Evolutionary conservation across 2,888 invertebrate species (phyloP).

Genomic region (Ormyrus thymus): DNA sequence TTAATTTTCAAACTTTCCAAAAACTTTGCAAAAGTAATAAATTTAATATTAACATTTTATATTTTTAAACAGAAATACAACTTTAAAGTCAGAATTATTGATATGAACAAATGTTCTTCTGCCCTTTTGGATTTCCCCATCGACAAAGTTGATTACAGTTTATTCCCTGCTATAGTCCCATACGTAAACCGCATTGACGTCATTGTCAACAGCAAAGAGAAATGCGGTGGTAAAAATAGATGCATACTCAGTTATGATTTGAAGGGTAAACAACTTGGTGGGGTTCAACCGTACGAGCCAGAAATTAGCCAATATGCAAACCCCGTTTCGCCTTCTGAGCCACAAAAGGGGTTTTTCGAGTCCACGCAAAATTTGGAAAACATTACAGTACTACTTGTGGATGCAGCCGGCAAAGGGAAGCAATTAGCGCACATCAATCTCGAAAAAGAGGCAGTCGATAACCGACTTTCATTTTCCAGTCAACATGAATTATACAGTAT

Average conservation of each 20-base stretch:
- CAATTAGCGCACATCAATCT: not conserved
- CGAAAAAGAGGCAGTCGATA: not conserved
- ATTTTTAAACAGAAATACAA: slow-evolving; percentile 7
- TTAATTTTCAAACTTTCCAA: no score
- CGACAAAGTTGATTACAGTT: slow-evolving; percentile 23
- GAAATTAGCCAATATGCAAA: slow-evolving; percentile 14
- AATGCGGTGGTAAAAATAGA: not conserved
- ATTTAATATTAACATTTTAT: no score
- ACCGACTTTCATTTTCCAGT: slow-evolving; percentile 19
- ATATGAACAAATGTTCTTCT: slow-evolving; percentile 20
- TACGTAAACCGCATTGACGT: slow-evolving; percentile 20
- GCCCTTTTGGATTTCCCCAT: slow-evolving; percentile 6
- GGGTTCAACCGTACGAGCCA: slow-evolving; percentile 8
- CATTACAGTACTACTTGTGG: slow-evolving; percentile 10
- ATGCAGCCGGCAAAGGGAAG: slow-evolving; percentile 24
- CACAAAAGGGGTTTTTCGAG: slow-evolving; percentile 35
- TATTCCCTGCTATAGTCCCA: slow-evolving; percentile 24
- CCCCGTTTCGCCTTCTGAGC: slow-evolving; percentile 11
- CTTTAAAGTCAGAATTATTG: slow-evolving; percentile 16
- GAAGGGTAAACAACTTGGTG: slow-evolving; percentile 33
- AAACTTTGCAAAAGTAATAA: no score
- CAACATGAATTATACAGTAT: slow-evolving; percentile 10
- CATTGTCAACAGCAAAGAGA: slow-evolving; percentile 28
- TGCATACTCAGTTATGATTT: slow-evolving; percentile 38
- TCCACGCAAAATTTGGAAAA: not conserved